These are phyloP conservation scores for Balearica regulorum DNA, from an alignment of 2,797 vertebrate genomes.

Conservation along the genomic window DNA sequence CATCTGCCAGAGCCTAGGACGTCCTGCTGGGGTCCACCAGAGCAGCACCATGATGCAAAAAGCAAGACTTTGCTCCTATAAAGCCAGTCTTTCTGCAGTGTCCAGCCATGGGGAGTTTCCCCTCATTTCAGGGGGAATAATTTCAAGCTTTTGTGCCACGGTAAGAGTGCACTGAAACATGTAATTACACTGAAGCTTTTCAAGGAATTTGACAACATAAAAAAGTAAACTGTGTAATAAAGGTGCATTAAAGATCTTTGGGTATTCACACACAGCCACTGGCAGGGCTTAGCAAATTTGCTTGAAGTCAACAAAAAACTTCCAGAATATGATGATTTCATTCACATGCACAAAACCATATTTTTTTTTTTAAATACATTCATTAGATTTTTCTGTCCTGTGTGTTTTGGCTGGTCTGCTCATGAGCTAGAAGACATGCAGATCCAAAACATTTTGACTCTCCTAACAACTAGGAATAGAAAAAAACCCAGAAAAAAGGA, in stretches of 20 bases:
- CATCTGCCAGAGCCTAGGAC: neutral
- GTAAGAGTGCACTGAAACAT: neutral
- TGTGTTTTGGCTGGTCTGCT: neutral
- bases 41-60: neutral
- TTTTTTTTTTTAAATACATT: neutral
- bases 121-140: neutral
- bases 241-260: neutral
- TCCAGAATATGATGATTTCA: neutral
- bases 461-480: neutral
- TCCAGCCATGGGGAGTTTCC: neutral
- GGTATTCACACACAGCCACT: neutral
- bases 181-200: neutral
- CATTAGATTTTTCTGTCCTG: neutral
- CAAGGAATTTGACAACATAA: neutral
- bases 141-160: neutral
- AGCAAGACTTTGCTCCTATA: neutral
- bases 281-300: neutral
- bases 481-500: neutral
- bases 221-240: neutral
- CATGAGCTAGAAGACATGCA: neutral
- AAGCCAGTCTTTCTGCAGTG: accelerated
- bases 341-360: neutral
- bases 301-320: neutral
- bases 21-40: neutral
- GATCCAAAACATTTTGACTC: neutral